Evolutionary conservation across 1,140 invertebrate species (phyloP), one percentile per base, ranked within the genome.

Genomic region (Conus ventricosus): DNA sequence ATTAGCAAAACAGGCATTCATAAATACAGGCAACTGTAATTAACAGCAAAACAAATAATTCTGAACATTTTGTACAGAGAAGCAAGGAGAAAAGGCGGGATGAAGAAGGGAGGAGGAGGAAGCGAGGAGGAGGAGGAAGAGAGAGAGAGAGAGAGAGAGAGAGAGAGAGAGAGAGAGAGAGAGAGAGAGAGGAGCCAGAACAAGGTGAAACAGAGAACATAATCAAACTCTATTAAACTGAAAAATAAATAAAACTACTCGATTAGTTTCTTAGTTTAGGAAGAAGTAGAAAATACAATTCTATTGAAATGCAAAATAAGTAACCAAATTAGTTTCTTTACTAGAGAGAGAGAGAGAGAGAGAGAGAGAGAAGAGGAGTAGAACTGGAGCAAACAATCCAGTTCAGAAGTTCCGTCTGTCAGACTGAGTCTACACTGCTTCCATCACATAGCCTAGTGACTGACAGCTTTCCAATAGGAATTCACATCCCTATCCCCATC

Each of bases 101-200:
- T 20, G n/a, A 75, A 25, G 7, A 25, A 75, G n/a, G n/a, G 71
- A 75, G 71, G 23, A 23, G 23, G 71, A 75, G 71, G 23, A 23
- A 75, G 71, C 13, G 71, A 75, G 71, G n/a, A 75, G 71, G 23
- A 23, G 23, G 71, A 75, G 71, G 23, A 23, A 6, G 71, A 75
- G 71, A 75, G 71, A 75, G 71, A 6, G 6, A 6, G 71, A 75
- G 71, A 6, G 6, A 6, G 71, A 75, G 71, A 75, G 71, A 75
- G 71, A 75, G 71, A 75, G 71, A 75, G 71, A 75, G 71, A 75
- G 71, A 75, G 71, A 75, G 71, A 75, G 71, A 75, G 71, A 75
- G 71, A 75, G 71, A 75, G 71, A 75, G 71, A 75, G 71, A 75
- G 15, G 71, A 63, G 1, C 17, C 11, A 63, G 10, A 20, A 23